Evolutionary conservation across 2,797 vertebrate genomes (phyloP), one percentile per base, ranked within the genome.

Genomic region (Cygnus olor): DNA sequence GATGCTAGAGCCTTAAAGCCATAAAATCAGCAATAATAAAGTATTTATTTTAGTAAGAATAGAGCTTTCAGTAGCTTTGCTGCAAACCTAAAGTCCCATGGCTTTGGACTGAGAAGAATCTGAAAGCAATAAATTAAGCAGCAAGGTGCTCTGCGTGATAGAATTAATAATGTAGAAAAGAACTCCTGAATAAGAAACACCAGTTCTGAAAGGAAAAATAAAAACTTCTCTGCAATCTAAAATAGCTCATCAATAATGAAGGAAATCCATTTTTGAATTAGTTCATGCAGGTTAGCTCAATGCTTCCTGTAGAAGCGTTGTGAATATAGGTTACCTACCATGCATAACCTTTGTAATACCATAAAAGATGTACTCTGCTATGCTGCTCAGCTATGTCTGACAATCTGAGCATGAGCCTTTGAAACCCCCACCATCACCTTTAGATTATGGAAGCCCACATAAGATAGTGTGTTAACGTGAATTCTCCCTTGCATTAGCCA

Each of bases 141-240:
- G 49, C 42, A 94, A 94, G 77, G 47, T 80, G 81, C 74, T 68
- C 88, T 79, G 49, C 58, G 58, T 88, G 87, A 77, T 58, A 89
- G 79, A 91, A 91, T 96, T 96, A 97, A 95, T 94, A 96, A 95
- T 80, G 77, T 21, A 93, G 53, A 69, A 89, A 95, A 90, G 58
- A 30, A 30, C 71, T 81, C 80, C 57, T 13, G 10, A 95, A 84
- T 63, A 89, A 86, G 57, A 96, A 96, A 94, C 81, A 66, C 24
- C 57, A 93, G 4, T 16, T 15, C 65, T 85, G n/a, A 68, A 86
- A 74, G 9, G 22, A 81, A 68, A 85, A 85, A 40, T 27, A 8
- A 53, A 61, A 84, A 56, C 28, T 30, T 80, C 32, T 18, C 36
- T 53, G 22, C 57, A 57, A n/a, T 71, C 66, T 89, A 28, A 71